These are phyloP conservation scores for Stenodema calcarata DNA, from an alignment of 2,888 invertebrate genomes.

Conservation along the genomic window DNA sequence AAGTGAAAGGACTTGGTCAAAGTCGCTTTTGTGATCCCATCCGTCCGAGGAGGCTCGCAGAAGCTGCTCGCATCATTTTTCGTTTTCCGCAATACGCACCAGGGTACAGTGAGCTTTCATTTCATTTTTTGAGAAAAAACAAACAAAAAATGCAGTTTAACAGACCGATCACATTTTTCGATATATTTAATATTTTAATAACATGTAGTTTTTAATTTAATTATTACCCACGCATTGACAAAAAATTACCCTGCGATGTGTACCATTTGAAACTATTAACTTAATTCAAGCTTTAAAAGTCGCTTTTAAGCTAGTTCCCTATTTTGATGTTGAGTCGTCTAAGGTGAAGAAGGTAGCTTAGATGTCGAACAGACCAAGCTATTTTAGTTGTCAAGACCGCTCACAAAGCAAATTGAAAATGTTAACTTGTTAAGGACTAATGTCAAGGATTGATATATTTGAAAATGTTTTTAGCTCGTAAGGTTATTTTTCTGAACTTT, in stretches of 20 bases:
- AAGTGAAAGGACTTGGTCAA: not conserved
- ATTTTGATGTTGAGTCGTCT: constrained; percentile 2
- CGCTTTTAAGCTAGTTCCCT: not conserved
- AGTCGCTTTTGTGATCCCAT: constrained; percentile 9
- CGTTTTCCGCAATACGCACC: not conserved
- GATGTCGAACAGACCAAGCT: constrained; percentile 21
- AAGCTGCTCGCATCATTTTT: not conserved
- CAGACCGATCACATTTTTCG: not conserved
- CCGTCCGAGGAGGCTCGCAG: constrained; percentile 10
- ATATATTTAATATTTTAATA: too few relatives aligned
- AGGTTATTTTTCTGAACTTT: not conserved
- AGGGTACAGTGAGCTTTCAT: not conserved
- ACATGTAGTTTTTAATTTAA: too few relatives aligned
- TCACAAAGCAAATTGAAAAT: constrained; percentile 31
- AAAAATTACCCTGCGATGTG: too few relatives aligned
- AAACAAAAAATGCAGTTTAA: not conserved
- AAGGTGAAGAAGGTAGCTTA: not conserved
- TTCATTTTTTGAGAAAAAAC: not conserved
- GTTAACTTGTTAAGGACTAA: not conserved
- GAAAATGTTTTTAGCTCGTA: not conserved
- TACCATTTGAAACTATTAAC: not conserved
- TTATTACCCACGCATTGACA: too few relatives aligned
- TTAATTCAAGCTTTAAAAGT: not conserved
- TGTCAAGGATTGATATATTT: not conserved
- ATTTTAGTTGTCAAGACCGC: not conserved